Evolutionary conservation across 2,113 vertebrate genomes (phyloP).

Genomic region (Marmota monax): DNA sequence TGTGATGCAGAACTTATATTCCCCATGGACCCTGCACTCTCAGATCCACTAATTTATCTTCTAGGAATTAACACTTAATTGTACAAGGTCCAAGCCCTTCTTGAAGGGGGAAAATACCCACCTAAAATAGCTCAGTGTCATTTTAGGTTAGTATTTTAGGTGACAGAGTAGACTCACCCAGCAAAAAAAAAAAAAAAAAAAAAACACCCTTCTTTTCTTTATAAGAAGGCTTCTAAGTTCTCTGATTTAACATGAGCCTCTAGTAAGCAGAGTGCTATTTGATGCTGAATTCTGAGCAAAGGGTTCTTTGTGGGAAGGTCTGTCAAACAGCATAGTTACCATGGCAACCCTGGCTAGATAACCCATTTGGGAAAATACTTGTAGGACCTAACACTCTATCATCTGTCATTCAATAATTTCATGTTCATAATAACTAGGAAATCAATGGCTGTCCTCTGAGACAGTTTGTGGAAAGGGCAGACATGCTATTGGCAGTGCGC

Average conservation of each 20-base stretch:
- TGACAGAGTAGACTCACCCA: background rate
- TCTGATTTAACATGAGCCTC: constrained; percentile 69
- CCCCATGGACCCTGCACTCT: constrained; percentile 75
- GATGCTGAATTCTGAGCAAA: constrained; percentile 89
- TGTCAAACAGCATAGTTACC: constrained; percentile 91
- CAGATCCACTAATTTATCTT: constrained; percentile 86
- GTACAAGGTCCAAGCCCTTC: background rate
- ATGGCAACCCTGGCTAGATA: constrained; percentile 89
- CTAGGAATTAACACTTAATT: constrained; percentile 84
- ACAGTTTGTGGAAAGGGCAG: constrained; percentile 86
- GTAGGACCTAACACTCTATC: constrained; percentile 93
- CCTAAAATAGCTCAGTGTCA: constrained; percentile 53
- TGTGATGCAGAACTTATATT: constrained; percentile 87
- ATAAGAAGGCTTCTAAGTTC: constrained; percentile 70
- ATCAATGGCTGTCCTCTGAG: constrained; percentile 92
- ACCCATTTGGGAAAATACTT: constrained; percentile 91
- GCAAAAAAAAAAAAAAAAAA: constrained; percentile 62
- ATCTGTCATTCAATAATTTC: constrained; percentile 95
- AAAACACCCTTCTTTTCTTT: constrained; percentile 70
- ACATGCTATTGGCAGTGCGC: constrained; percentile 34
- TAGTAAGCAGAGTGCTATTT: constrained; percentile 86
- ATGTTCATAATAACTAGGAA: constrained; percentile 95
- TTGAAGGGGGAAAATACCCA: constrained; percentile 66
- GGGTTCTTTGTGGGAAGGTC: constrained; percentile 89
- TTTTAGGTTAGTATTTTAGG: constrained; percentile 44